Evolutionary conservation across 2,113 vertebrate species (phyloP).

Genomic region (Dipodomys ordii): DNA sequence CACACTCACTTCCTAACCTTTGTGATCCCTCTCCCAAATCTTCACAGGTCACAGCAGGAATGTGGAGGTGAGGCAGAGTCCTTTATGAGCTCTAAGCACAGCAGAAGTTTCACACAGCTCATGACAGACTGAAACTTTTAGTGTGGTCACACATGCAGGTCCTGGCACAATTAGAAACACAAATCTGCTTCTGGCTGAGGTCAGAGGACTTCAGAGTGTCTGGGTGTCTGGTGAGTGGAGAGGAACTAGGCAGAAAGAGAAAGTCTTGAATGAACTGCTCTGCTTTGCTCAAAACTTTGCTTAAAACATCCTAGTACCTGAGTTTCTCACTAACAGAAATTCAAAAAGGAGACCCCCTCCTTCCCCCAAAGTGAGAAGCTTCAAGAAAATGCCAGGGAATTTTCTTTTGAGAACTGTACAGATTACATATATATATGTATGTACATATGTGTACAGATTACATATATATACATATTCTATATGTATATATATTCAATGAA

Average conservation of each 20-base stretch:
- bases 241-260: background rate
- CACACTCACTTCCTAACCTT: background rate
- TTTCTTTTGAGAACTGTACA: constrained; percentile 19
- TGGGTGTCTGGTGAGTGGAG: background rate
- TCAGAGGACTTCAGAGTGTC: background rate
- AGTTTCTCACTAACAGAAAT: background rate
- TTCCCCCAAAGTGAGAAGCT: background rate
- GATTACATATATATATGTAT: background rate
- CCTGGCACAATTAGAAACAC: background rate
- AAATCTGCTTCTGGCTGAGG: background rate
- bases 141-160: background rate
- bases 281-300: background rate
- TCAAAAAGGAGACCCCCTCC: background rate
- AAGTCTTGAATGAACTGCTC: background rate
- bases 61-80: background rate
- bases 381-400: constrained; percentile 20
- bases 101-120: background rate
- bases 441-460: background rate
- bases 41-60: background rate
- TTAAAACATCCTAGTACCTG: no score
- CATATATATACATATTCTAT: background rate
- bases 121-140: background rate
- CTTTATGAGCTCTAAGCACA: background rate
- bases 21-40: background rate
- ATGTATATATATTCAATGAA: no score